A percentile compares a stretch with the other conserved stretches of the same genome.
phyloP scores from a whole-genome alignment of 2,888 invertebrate genomes.

The Epiblema foenella region DNA sequence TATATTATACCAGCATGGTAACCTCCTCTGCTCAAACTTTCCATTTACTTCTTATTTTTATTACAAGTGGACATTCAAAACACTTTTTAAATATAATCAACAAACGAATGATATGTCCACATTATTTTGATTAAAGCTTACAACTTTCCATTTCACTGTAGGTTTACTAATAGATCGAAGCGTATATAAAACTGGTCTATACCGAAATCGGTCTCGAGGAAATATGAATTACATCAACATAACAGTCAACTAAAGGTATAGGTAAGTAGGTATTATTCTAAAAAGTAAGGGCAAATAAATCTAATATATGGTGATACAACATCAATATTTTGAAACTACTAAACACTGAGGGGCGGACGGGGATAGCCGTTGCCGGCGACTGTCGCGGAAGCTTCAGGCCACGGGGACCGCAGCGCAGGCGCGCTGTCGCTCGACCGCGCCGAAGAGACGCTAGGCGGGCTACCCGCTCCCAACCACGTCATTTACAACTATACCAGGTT shows the following conservation, averaged over 20 bases:
- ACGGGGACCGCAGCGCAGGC: constrained; percentile 26
- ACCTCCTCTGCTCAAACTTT: constrained; percentile 54
- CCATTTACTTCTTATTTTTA: constrained; percentile 54
- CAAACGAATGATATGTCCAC: constrained; percentile 68
- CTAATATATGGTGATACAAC: constrained; percentile 63
- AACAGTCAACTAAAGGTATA: constrained; percentile 54
- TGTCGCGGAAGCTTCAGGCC: constrained; percentile 45
- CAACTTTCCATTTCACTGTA: constrained; percentile 53
- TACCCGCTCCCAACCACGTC: constrained; percentile 8
- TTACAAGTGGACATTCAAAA: constrained; percentile 61
- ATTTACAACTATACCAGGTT: background rate
- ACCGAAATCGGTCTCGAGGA: constrained; percentile 46
- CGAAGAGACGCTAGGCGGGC: constrained; percentile 30
- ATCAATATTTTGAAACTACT: constrained; percentile 66
- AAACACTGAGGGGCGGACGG: constrained; percentile 65
- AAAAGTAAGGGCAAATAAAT: constrained; percentile 65
- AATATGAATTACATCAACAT: constrained; percentile 45
- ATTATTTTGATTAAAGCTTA: constrained; percentile 73
- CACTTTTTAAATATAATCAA: constrained; percentile 52
- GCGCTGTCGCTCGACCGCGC: constrained; percentile 30
- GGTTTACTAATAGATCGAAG: constrained; percentile 27
- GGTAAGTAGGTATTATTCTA: constrained; percentile 47
- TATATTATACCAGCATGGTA: constrained; percentile 61
- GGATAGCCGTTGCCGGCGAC: constrained; percentile 54
- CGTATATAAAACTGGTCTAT: constrained; percentile 13